These are phyloP conservation scores for Cricetomys ansorgei DNA, from an alignment of 2,113 vertebrate genomes.

Conservation along the genomic window DNA sequence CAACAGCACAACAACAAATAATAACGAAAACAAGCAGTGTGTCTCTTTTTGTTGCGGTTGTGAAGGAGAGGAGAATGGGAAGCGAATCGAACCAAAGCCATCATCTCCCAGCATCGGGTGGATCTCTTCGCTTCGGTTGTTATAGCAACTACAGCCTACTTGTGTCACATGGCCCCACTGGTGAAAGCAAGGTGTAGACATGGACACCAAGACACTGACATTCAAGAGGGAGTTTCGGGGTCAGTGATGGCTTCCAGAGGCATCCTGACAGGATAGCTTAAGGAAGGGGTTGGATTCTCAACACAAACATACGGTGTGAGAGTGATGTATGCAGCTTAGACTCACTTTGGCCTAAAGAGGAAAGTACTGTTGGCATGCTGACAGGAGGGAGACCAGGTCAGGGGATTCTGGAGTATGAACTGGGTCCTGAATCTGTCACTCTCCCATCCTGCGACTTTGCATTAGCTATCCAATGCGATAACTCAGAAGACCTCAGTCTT, in stretches of 20 bases:
- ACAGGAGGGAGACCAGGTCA: no score
- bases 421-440: not conserved
- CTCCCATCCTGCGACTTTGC: not conserved
- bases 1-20: not conserved
- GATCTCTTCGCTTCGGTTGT: not conserved
- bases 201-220: not conserved
- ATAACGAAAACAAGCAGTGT: not conserved
- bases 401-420: not conserved
- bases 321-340: not conserved
- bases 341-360: not conserved
- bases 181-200: not conserved
- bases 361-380: not conserved
- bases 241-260: not conserved
- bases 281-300: not conserved
- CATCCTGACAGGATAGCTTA: not conserved
- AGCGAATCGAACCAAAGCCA: not conserved
- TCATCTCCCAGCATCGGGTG: not conserved
- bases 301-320: no score
- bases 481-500: slow-evolving; percentile 11
- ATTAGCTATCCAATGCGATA: not conserved
- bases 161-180: not conserved
- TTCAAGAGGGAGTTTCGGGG: not conserved
- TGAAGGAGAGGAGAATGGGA: not conserved
- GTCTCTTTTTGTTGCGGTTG: not conserved
- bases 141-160: not conserved